These are phyloP conservation scores for Dynastes maya DNA, from an alignment of 2,888 invertebrate species.

Conservation along the genomic window DNA sequence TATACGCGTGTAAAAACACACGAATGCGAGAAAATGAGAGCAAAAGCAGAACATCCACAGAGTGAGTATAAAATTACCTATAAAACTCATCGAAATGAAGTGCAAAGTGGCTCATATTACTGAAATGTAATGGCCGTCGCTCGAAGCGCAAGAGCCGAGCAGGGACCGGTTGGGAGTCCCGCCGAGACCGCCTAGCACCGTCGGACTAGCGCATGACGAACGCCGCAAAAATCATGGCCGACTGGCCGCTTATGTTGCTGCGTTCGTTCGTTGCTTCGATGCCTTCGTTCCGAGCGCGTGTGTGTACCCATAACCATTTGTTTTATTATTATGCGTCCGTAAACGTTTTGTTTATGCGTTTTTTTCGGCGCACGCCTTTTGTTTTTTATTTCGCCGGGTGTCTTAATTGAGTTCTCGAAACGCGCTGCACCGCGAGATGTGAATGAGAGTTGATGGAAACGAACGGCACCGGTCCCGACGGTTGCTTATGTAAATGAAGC, in stretches of 20 bases:
- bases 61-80: constrained; percentile 57
- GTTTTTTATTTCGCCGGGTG: constrained; percentile 25
- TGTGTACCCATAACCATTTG: constrained; percentile 42
- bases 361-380: constrained; percentile 24
- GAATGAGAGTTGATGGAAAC: constrained; percentile 28
- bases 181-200: constrained; percentile 59
- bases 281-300: constrained; percentile 6
- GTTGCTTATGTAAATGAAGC: constrained; percentile 38
- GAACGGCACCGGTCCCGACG: constrained; percentile 9
- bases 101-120: constrained; percentile 69
- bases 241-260: background rate
- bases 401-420: constrained; percentile 46
- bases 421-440: constrained; percentile 17
- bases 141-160: constrained; percentile 66
- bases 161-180: constrained; percentile 68
- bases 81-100: constrained; percentile 69
- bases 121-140: constrained; percentile 69
- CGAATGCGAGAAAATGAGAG: constrained; percentile 14
- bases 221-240: constrained; percentile 51
- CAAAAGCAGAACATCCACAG: constrained; percentile 28
- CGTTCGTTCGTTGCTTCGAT: constrained; percentile 17
- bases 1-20: constrained; percentile 10
- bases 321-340: constrained; percentile 46
- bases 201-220: constrained; percentile 58
- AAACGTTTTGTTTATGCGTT: constrained; percentile 45